These are phyloP conservation scores for Columba janthina DNA, from an alignment of 2,113 vertebrate species.

Conservation along the genomic window DNA sequence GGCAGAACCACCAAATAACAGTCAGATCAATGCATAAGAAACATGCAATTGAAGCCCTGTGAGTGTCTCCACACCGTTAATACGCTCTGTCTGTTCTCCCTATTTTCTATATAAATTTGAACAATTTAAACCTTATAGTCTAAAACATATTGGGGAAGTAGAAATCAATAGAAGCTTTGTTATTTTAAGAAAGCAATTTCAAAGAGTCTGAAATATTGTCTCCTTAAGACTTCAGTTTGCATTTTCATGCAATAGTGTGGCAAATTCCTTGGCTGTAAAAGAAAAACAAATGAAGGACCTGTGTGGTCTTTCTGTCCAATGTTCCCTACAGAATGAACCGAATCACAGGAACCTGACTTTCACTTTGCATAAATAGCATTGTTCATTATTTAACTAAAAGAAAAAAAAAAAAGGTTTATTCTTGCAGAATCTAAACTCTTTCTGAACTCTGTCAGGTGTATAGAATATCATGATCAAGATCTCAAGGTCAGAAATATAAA, in stretches of 20 bases:
- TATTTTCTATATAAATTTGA: neutral
- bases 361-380: neutral
- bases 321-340: neutral
- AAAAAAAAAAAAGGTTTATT: neutral
- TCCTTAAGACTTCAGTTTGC: neutral
- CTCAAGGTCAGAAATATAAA: constrained; percentile 51
- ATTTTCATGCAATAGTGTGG: neutral
- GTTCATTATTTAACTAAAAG: neutral
- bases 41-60: neutral
- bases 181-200: constrained; percentile 6
- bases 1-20: neutral
- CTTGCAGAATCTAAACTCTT: neutral
- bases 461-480: neutral
- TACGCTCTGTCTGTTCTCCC: neutral
- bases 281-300: neutral
- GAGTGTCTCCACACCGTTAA: neutral
- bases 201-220: neutral
- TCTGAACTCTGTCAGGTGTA: neutral
- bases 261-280: neutral
- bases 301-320: neutral
- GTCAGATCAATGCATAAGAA: neutral
- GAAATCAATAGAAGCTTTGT: constrained; percentile 7
- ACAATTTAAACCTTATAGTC: neutral
- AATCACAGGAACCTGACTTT: neutral
- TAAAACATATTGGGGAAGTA: neutral